These are phyloP conservation scores for Camponotus vicinus DNA, from an alignment of 1,140 invertebrate genomes.

Conservation along the genomic window DNA sequence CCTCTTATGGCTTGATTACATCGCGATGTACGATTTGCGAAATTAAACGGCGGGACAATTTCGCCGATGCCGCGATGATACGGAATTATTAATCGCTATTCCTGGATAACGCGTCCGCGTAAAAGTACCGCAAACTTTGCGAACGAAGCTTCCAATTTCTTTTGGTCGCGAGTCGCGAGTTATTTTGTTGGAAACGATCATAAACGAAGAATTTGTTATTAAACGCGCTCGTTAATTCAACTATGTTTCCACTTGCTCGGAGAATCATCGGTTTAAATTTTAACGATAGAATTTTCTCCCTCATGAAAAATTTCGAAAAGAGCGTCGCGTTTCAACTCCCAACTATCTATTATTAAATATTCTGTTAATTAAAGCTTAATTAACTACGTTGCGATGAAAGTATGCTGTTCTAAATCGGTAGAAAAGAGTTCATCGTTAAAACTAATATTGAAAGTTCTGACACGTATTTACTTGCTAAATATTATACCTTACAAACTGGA, in stretches of 20 bases:
- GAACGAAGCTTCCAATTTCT: conserved; percentile 5
- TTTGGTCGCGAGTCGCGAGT: background rate
- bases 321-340: background rate
- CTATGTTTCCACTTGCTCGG: background rate
- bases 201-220: conserved; percentile 1
- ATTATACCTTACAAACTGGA: background rate
- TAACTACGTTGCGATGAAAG: background rate
- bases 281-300: background rate
- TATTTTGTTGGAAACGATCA: background rate
- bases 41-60: conserved; percentile 52
- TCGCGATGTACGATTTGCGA: conserved; percentile 39
- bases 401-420: background rate
- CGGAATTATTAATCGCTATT: conserved; percentile 34
- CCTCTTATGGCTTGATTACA: conserved; percentile 34
- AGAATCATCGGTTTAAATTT: background rate
- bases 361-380: background rate
- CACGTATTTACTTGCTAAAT: background rate
- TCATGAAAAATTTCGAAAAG: background rate
- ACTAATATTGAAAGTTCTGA: background rate
- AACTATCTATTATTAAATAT: background rate
- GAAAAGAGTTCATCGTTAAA: background rate
- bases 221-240: background rate
- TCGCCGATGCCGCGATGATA: conserved; percentile 26
- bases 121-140: background rate
- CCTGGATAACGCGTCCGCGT: background rate